Base-by-base conservation (phyloP, 2,797 vertebrate species). In the Sandelia bainsii region DNA sequence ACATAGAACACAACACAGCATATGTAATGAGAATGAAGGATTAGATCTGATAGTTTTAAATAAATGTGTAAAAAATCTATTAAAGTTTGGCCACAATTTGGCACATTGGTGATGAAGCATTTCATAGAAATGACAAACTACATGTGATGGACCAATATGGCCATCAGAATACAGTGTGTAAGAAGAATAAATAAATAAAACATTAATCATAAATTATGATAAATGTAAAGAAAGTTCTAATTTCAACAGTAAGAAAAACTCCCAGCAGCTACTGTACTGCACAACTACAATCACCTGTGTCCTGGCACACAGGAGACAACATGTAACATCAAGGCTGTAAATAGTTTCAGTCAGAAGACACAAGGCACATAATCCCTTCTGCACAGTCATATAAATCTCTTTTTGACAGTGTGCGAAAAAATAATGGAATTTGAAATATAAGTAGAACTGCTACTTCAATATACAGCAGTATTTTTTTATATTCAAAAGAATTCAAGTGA, bases 111-210 rank as follows among this genome's bases (percentile, higher is more conserved):
- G 81, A 87, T 79, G 93, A 80, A 54, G 61, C 94, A 97, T 98
- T 97, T 97, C 96, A 96, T 76, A 96, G 97, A 98, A 99, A 98
- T 94, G 83, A 85, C 63, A 73, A 92, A 92, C 90, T 69, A 85
- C 87, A 92, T 74, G 90, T 77, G 90, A 95, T 89, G 88, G 94
- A 95, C 97, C 97, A 97, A 97, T 96, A 92, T 98, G 97, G 95
- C 94, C 95, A 34, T 91, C 84, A 67, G 86, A 91, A 80, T 70
- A 79, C 90, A 93, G 92, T 3, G 92, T 94, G 94, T 93, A 92
- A 93, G 94, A 95, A 25, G 8, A 79, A 74, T 94, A 94, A 96
- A 96, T 92, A 97, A 96, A 97, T 94, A 87, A 90, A 48, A 64
- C 42, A 57, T 14, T 94, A 17, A 58, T 61, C 44, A 85, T 87